These are phyloP conservation scores for Notiomystis cincta DNA, from an alignment of 2,113 vertebrate species.

Conservation along the genomic window DNA sequence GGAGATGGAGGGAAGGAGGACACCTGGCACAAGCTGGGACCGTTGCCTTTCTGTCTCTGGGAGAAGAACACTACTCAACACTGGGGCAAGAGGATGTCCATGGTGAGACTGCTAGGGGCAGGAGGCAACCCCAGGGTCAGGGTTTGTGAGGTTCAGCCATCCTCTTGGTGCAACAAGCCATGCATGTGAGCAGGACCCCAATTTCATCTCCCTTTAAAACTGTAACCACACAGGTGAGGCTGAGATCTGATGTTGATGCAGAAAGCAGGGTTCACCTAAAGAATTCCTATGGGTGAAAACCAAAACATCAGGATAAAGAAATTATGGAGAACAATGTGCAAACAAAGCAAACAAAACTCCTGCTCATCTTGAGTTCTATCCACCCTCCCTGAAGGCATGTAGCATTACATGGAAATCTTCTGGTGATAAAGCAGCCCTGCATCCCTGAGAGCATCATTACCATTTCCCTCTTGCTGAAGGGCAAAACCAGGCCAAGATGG, in stretches of 20 bases:
- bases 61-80: not conserved
- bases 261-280: not conserved
- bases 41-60: not conserved
- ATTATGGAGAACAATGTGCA: not conserved
- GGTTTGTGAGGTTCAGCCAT: not conserved
- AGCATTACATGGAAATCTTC: not conserved
- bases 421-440: fast-evolving
- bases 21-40: not conserved
- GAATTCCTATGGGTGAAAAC: not conserved
- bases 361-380: not conserved
- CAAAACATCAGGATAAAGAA: not conserved
- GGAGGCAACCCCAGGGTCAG: not conserved
- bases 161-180: not conserved
- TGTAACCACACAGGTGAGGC: not conserved
- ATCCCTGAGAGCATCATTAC: not conserved
- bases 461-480: not conserved
- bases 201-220: not conserved
- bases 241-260: not conserved
- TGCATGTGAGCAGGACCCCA: not conserved
- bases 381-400: not conserved
- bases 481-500: not conserved
- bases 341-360: not conserved
- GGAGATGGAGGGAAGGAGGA: not conserved
- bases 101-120: not conserved
- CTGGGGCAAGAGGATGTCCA: not conserved